A percentile compares a stretch with the other conserved stretches of the same genome.
These are phyloP conservation scores for Tichodroma muraria DNA, from an alignment of 2,113 vertebrate species.

Conservation along the genomic window DNA sequence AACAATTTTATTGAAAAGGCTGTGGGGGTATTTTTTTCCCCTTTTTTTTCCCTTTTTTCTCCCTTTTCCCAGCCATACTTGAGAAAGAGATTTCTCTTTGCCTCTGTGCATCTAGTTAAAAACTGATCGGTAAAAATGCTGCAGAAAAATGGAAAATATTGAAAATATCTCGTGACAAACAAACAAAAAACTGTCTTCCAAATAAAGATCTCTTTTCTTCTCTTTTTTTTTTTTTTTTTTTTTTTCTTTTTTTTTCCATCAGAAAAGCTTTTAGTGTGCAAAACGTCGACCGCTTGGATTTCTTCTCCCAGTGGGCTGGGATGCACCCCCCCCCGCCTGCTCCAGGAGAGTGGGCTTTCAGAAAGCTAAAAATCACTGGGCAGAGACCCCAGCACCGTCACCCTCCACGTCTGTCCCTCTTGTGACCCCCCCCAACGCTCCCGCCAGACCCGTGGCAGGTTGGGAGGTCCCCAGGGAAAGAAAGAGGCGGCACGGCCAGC, in stretches of 20 bases:
- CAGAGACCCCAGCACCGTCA: not conserved
- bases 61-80: not conserved
- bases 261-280: constrained; percentile 59
- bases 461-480: not conserved
- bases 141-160: constrained; percentile 52
- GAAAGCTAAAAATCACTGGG: constrained; percentile 24
- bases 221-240: not conserved
- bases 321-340: not conserved
- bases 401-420: not conserved
- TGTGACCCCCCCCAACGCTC: not conserved
- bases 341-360: not conserved
- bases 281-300: constrained; percentile 4
- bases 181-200: constrained; percentile 8
- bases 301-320: not conserved
- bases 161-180: constrained; percentile 27
- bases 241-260: not conserved
- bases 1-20: constrained; percentile 43
- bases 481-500: not conserved
- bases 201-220: constrained; percentile 27
- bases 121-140: constrained; percentile 46
- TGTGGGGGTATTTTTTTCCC: not conserved
- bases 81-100: not conserved
- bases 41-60: not conserved
- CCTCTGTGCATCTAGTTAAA: constrained; percentile 21
- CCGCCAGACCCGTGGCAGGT: not conserved